A percentile compares a stretch with the other conserved stretches of the same genome.
Conservation (phyloP, 2,888 invertebrate genomes). For the Antitype chi region DNA sequence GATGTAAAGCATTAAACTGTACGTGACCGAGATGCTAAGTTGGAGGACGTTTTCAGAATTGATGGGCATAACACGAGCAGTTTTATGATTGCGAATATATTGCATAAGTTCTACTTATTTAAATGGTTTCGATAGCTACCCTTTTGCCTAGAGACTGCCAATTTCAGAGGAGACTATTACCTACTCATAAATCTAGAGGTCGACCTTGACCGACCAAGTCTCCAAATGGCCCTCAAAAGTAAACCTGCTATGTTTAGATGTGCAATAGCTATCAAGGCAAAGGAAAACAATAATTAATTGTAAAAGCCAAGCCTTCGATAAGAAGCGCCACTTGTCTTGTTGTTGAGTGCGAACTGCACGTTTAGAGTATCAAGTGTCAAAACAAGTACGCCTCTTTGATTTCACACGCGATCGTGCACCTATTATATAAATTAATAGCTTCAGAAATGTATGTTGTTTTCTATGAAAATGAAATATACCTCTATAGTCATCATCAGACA, state of each 20-base stretch:
- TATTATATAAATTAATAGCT: neutral
- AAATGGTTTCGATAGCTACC: neutral
- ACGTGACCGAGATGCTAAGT: conserved; percentile 60
- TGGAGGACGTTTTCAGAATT: conserved; percentile 28
- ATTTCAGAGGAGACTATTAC: neutral
- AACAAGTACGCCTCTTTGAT: conserved; percentile 42
- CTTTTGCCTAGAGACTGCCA: neutral
- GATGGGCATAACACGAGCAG: conserved; percentile 20
- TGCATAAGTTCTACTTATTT: neutral
- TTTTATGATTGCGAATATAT: conserved; percentile 27
- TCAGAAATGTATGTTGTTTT: neutral
- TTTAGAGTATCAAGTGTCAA: conserved; percentile 48
- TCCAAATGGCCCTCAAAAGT: neutral
- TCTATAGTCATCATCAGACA: too few species aligned
- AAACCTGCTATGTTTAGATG: neutral
- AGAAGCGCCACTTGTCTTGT: conserved; percentile 56
- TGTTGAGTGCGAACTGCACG: conserved; percentile 31
- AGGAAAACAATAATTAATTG: conserved; percentile 10
- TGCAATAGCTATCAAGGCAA: neutral
- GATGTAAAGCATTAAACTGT: conserved; percentile 54
- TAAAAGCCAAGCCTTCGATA: conserved; percentile 21
- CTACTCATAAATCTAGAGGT: neutral
- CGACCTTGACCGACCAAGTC: neutral
- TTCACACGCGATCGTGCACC: conserved; percentile 3
- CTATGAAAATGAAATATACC: neutral